phyloP scores from a whole-genome alignment of 2,113 vertebrate species.

The Macquaria australasica region DNA sequence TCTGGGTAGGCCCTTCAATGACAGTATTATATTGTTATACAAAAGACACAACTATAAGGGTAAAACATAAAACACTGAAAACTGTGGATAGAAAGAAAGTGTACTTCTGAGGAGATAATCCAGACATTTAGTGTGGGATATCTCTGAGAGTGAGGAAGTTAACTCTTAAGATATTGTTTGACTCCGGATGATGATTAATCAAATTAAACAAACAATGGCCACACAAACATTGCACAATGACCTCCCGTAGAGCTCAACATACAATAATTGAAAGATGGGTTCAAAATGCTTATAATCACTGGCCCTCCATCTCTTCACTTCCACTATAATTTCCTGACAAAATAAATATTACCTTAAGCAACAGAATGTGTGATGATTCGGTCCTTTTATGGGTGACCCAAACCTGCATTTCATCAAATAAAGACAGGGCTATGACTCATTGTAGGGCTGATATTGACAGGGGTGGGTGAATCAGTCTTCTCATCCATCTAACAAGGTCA shows the following conservation, averaged over 20 bases:
- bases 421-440: constrained; percentile 9
- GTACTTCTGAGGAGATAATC: background rate
- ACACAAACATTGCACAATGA: background rate
- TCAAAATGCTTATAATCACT: background rate
- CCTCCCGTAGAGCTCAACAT: background rate
- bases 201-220: background rate
- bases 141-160: background rate
- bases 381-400: constrained; percentile 10
- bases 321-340: background rate
- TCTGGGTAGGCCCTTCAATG: background rate
- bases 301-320: background rate
- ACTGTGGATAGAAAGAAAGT: background rate
- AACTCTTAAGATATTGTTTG: background rate
- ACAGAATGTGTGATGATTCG: background rate
- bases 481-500: constrained; percentile 54
- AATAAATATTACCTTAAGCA: background rate
- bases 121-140: background rate
- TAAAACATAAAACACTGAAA: background rate
- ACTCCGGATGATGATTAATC: background rate
- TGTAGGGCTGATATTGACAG: constrained; percentile 10
- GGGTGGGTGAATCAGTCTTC: constrained; percentile 26
- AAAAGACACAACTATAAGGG: background rate
- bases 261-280: background rate
- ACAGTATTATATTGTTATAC: background rate
- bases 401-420: constrained; percentile 15